Base-by-base conservation (phyloP, 2,113 vertebrate species). In the Catharus minimus region DNA sequence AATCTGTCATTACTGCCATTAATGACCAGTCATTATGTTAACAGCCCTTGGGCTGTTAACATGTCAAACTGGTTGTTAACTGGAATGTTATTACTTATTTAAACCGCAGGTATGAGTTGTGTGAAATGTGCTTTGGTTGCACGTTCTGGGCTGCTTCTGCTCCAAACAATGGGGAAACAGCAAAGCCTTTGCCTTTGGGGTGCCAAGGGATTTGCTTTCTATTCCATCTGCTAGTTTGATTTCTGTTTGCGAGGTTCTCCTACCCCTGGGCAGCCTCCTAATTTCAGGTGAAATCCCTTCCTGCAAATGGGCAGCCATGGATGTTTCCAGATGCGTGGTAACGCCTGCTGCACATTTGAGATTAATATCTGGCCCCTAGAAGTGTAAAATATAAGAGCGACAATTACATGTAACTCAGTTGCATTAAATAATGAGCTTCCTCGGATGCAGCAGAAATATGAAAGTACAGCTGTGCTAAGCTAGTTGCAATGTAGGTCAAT, bases 11-110 rank as follows among this genome's bases (percentile, higher is more conserved):
- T 97, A 96, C 92, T 84, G 80, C 90, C 81, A 96, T 94, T 96
- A 98, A 97, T 96, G 89, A 92, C 94, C 92, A 94, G 96, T 96
- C 95, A 93, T 97, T 97, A 96, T 84, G 91, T 96, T 97, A 97
- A 96, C 93, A 97, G 83, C 92, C 92, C 78, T 8, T 11, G 52
- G 92, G 91, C 89, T 96, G 96, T 97, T 97, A 97, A 96, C 92
- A 81, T 94, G 96, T 96, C 95, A 95, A 89, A 92, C 92, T 95
- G 89, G 92, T 95, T 96, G 95, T 95, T 97, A 96, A 93, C 76
- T 94, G 82, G 82, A 91, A 95, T 89, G 78, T 92, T 97, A 92
- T 91, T 92, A 95, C 92, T 97, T 97, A 90, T 95, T 97, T 95
- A 96, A 96, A 93, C 87, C 33, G 8, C 91, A 94, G 66, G 87